A percentile compares a stretch with the other conserved stretches of the same genome.
phyloP scores from a whole-genome alignment of 2,797 vertebrate species.

The Silurus aristotelis region DNA sequence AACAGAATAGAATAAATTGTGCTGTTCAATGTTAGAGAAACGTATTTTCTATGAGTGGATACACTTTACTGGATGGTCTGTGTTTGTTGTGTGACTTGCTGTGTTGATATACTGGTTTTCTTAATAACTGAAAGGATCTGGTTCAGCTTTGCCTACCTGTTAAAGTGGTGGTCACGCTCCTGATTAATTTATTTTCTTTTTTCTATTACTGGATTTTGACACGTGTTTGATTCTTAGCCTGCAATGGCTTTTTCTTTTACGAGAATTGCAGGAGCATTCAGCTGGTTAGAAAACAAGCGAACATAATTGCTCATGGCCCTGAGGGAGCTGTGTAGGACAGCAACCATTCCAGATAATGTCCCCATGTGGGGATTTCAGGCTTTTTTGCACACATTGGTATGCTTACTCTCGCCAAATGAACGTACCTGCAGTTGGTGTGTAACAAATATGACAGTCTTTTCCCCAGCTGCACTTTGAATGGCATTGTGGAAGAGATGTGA shows the following conservation, averaged over 20 bases:
- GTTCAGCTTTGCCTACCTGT: neutral
- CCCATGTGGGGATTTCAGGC: neutral
- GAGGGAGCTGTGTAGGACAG: slow-evolving; percentile 25
- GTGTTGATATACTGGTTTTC: neutral
- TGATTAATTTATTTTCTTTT: neutral
- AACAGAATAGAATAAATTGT: too few relatives aligned
- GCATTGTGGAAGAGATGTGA: slow-evolving; percentile 76
- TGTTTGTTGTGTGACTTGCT: neutral
- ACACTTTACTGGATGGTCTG: neutral
- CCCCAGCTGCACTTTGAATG: slow-evolving; percentile 67
- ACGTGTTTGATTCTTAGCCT: neutral
- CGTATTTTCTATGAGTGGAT: neutral
- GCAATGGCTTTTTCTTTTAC: neutral
- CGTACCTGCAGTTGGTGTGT: slow-evolving; percentile 84
- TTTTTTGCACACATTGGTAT: neutral
- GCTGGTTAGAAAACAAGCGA: slow-evolving; percentile 12
- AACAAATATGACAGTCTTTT: slow-evolving; percentile 80
- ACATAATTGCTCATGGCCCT: slow-evolving; percentile 1
- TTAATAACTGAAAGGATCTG: neutral
- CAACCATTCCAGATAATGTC: slow-evolving; percentile 20
- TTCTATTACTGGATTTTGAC: neutral
- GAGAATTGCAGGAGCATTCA: neutral
- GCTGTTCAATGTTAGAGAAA: neutral
- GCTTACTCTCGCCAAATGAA: neutral
- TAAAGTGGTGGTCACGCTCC: neutral